Percentiles rank a stretch among this genome's conserved stretches.
Evolutionary conservation across 2,797 vertebrate genomes (phyloP).

Genomic region (Muscicapa comitata): DNA sequence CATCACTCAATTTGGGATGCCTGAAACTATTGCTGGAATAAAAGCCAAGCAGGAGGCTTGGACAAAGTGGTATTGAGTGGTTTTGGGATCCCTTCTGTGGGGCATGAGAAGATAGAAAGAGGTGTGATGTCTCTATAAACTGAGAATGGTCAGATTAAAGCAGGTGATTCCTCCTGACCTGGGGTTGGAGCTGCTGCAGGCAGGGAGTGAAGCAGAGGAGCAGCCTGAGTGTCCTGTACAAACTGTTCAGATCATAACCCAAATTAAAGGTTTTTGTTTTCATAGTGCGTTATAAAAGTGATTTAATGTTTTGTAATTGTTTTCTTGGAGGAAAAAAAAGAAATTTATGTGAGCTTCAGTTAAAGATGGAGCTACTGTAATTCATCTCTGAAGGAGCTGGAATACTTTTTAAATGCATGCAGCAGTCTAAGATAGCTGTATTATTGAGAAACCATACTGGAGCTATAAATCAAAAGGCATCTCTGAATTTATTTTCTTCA

Average conservation of each 20-base stretch:
- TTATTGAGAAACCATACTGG: slow-evolving; percentile 11
- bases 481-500: slow-evolving; percentile 18
- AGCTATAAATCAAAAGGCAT: slow-evolving; percentile 22
- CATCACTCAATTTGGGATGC: background rate
- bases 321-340: slow-evolving; percentile 32
- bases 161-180: background rate
- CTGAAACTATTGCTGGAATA: background rate
- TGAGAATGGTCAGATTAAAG: background rate
- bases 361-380: slow-evolving; percentile 47
- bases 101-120: background rate
- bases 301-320: slow-evolving; percentile 62
- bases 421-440: slow-evolving; percentile 17
- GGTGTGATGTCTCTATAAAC: background rate
- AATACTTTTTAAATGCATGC: background rate
- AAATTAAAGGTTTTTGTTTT: slow-evolving; percentile 44
- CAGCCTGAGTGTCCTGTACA: background rate
- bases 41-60: background rate
- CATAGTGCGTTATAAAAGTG: slow-evolving; percentile 13
- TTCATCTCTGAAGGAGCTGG: background rate
- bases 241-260: background rate
- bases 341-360: slow-evolving; percentile 34
- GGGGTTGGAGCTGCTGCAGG: background rate
- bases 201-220: background rate
- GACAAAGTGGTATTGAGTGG: background rate
- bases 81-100: background rate